phyloP scores from a whole-genome alignment of 2,797 vertebrate genomes.

The Hoplostethus mediterraneus region DNA sequence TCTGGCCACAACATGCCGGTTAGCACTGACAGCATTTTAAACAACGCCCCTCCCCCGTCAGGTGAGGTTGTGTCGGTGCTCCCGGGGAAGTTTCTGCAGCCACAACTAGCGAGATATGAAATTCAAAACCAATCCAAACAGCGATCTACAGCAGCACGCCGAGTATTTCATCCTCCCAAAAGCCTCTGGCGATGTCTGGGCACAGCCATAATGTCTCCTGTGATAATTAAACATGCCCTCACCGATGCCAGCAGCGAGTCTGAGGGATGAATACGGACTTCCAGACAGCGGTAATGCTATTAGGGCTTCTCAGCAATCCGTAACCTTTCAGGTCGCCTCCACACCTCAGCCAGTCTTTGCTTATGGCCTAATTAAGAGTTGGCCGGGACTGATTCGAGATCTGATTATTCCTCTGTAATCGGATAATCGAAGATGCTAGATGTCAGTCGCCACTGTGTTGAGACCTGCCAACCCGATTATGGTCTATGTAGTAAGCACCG shows the following conservation, averaged over 20 bases:
- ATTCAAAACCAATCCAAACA: conserved; percentile 44
- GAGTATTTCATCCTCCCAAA: conserved; percentile 31
- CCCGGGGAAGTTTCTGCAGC: conserved; percentile 18
- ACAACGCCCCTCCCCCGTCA: conserved; percentile 17
- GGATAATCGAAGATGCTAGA: conserved; percentile 63
- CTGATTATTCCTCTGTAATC: conserved; percentile 69
- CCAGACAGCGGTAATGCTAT: conserved; percentile 48
- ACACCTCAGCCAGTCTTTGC: conserved; percentile 56
- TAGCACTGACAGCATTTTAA: conserved; percentile 53
- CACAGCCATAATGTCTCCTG: conserved; percentile 20
- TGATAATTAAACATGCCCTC: conserved; percentile 49
- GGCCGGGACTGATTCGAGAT: conserved; percentile 44
- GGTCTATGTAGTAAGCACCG: conserved; percentile 56
- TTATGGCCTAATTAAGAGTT: conserved; percentile 59
- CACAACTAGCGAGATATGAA: conserved; percentile 24
- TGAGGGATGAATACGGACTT: conserved; percentile 39
- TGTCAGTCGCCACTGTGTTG: conserved; percentile 50
- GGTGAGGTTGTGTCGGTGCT: conserved; percentile 30
- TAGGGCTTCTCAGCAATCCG: conserved; percentile 48
- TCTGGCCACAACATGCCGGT: conserved; percentile 62
- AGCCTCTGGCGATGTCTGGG: conserved; percentile 29
- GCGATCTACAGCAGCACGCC: conserved; percentile 9
- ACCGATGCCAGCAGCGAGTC: conserved; percentile 13
- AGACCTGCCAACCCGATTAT: conserved; percentile 65
- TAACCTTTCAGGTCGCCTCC: conserved; percentile 73